Base-by-base conservation (phyloP, 2,888 invertebrate species). In the Coelopa pilipes region DNA sequence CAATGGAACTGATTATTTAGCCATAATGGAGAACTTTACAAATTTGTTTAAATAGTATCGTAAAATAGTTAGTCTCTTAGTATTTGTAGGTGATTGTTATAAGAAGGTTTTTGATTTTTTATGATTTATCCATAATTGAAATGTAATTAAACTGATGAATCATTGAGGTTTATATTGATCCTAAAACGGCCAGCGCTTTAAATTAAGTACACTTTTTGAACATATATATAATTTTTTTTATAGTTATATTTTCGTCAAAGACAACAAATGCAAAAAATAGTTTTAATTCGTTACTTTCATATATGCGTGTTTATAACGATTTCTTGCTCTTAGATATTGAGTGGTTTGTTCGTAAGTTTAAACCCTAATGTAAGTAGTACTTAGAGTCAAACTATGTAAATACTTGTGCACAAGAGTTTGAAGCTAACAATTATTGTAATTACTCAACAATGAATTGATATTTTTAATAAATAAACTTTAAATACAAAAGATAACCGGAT, bases 351-450 rank as follows among this genome's bases (percentile, higher is more conserved):
- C 10, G 34, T 62, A 53, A 17, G n/a, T 21, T 1, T 59, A 53
- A 70, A 60, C 19, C 15, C 50, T 17, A 34, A 24, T 62, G 21
- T 70, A 70, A 70, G 50, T 60, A 62, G 45, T 15, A 49, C 49
- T 55, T 69, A 46, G 46, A 57, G 50, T 13, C 13, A 53, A 62
- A 53, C 50, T 53, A 24, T 70, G 70, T 70, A 70, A 62, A 70
- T 70, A 70, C 34, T 62, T 21, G 49, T 17, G 70, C 70, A 70
- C 70, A 70, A 70, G 34, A 15, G 57, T 47, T 59, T 69, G 46
- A 50, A 62, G 21, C 17, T 49, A 47, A 21, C 34, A 11, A 19
- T 47, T 11, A 11, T 49, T 34, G 47, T 57, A 34, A 45, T 7
- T 34, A 34, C 34, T 34, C 34, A 34, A 34, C 62, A 24, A 70